Base-by-base conservation (phyloP, 2,888 invertebrate genomes). In the Napeogenes sylphis region DNA sequence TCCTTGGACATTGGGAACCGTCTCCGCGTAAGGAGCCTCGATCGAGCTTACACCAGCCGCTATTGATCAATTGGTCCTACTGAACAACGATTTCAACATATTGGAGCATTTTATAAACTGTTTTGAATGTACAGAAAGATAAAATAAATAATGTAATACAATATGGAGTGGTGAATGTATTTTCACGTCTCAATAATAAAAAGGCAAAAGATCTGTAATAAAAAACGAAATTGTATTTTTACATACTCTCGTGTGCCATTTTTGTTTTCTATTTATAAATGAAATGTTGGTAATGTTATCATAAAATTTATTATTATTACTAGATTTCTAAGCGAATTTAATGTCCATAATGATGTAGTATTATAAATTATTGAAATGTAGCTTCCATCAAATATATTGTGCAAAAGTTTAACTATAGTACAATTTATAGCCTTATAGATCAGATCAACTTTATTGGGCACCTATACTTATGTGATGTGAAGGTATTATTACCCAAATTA, bases 401-500 rank as follows among this genome's bases (percentile, higher is more conserved):
- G 56, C 45, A 64, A 56, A 58, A 59, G 68, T 76, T 77, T 73
- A 70, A 84, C 84, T 84, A 84, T 83, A 86, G 87, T 89, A 89
- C 89, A 89, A 89, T 77, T 76, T 76, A 72, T 84, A 86, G 88
- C 88, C 87, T 88, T 88, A 84, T 68, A 67, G 79, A 13, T 61
- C 56, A 53, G 13, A 38, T 51, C 30, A 51, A 51, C 8, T 51
- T 51, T 30, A 51, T 51, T 51, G 6, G 30, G 21, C 30, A 30
- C 12, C 13, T 21, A 51, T 46, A 38, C n/a, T 45, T 42, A 54
- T 57, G 45, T 21, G 21, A 58, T 33, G 42, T 45, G 32, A 32
- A 13, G 32, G 33, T 45, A 46, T 45, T n/a, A 32, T 58, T 46
- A 45, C 21, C 21, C 21, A 14, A 51, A 51, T 8, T 47, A 47